Base-by-base conservation (phyloP, 2,797 vertebrate species). In the Astyanax mexicanus region DNA sequence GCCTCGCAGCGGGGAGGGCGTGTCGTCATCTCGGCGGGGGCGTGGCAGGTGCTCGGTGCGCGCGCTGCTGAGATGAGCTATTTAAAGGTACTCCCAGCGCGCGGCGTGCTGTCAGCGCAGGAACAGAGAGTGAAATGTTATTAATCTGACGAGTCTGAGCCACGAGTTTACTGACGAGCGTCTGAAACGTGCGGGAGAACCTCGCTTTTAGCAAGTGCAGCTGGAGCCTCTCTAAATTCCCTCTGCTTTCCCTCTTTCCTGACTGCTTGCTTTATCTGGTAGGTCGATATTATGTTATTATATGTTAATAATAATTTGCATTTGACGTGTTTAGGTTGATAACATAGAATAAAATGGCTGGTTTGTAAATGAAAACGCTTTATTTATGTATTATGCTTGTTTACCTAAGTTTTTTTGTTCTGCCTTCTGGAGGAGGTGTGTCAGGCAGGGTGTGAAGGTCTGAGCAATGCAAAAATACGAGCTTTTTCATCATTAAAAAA, bases 41-140 rank as follows among this genome's bases (percentile, higher is more conserved):
- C 55, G 80, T 61, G 58, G 71, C 35, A 29, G 37, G 57, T 27
- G 65, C 21, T 10, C 12, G 3, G 51, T 29, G 60, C 23, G 60
- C 23, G 60, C 57, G 52, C 12, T 38, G 1, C 47, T 67, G 75
- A 37, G 47, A 72, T 64, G 69, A 80, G 76, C 75, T 75, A 73
- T 84, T 82, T 84, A 82, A 82, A 84, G 75, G 67, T 29, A 54
- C 40, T 81, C 40, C 55, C 52, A 23, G 37, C 58, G 61, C 66
- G 44, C 54, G 51, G 7, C 58, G 35, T 42, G 72, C 35, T 79
- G 72, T 70, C 57, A 74, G 49, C 45, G 61, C 38, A 32, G 57
- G 13, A 5, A 25, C 55, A 3, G 4, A 10, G 29, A 21, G 29
- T 13, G 29, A 68, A 49, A 19, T 51, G 29, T 47, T 47, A 66